These are phyloP conservation scores for Dromococcyx pavoninus DNA, from an alignment of 2,797 vertebrate species.

Conservation along the genomic window DNA sequence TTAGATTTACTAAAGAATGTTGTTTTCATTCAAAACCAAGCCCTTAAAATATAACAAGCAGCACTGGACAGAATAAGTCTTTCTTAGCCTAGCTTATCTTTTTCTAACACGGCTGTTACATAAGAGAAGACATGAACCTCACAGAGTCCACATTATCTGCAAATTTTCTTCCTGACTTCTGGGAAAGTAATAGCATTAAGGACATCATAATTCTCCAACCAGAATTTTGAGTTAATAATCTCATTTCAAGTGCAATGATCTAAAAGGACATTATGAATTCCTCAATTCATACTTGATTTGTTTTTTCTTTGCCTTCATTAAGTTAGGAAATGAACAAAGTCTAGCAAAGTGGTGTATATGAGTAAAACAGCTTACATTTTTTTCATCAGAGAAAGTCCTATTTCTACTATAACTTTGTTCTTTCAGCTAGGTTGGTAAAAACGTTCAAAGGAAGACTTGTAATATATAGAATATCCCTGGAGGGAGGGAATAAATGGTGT, in stretches of 20 bases:
- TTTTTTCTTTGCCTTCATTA: background rate
- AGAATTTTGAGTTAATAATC: background rate
- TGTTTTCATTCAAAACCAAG: background rate
- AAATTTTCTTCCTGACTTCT: background rate
- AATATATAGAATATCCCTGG: slow-evolving; percentile 34
- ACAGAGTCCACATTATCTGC: background rate
- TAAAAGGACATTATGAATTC: background rate
- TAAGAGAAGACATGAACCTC: background rate
- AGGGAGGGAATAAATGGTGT: slow-evolving; percentile 43
- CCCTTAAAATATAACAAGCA: background rate
- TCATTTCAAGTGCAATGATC: background rate
- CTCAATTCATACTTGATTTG: background rate
- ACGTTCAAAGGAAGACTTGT: slow-evolving; percentile 29
- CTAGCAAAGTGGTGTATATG: background rate
- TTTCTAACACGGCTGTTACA: background rate
- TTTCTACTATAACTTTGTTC: slow-evolving; percentile 19
- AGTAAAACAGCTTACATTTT: background rate
- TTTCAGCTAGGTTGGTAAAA: slow-evolving; percentile 40
- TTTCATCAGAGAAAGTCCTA: background rate
- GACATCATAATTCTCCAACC: background rate
- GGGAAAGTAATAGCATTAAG: background rate
- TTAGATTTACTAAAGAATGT: background rate
- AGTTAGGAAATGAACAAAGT: background rate
- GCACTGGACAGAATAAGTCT: background rate
- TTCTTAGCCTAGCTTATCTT: background rate